Conservation (phyloP, 2,113 vertebrate species). For the Sylvia atricapilla region DNA sequence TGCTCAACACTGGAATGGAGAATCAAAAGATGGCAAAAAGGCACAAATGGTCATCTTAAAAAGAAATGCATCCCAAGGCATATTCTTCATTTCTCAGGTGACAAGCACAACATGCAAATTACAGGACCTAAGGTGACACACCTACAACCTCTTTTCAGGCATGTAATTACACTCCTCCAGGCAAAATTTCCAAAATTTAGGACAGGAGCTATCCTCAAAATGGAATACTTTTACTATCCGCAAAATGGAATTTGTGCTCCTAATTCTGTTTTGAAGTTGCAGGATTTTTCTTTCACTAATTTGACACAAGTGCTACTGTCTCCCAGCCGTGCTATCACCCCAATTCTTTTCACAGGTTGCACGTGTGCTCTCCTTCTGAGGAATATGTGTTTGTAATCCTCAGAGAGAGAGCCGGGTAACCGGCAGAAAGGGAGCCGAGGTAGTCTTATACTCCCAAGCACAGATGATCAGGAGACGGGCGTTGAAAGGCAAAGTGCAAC, state of each 20-base stretch:
- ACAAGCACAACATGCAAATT: background rate
- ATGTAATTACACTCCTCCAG: background rate
- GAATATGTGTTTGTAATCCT: background rate
- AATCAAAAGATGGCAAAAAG: background rate
- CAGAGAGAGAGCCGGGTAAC: background rate
- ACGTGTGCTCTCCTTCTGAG: background rate
- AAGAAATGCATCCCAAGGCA: background rate
- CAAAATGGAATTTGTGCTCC: background rate
- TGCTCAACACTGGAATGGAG: background rate
- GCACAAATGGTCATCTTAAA: background rate
- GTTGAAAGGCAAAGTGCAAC: background rate
- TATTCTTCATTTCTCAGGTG: background rate
- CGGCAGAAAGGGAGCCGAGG: background rate
- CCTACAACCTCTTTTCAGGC: background rate
- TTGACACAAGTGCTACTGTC: background rate
- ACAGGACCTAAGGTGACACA: background rate
- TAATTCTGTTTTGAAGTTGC: background rate
- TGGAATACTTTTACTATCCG: background rate
- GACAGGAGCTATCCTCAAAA: background rate
- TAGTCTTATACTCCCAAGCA: background rate
- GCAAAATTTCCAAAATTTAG: background rate
- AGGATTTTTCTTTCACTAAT: background rate
- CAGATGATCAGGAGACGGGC: background rate
- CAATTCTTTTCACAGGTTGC: background rate
- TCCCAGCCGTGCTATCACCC: background rate